Evolutionary conservation across 2,113 vertebrate species (phyloP), one percentile per base, ranked within the genome.

Genomic region (Chascanopsetta lugubris): DNA sequence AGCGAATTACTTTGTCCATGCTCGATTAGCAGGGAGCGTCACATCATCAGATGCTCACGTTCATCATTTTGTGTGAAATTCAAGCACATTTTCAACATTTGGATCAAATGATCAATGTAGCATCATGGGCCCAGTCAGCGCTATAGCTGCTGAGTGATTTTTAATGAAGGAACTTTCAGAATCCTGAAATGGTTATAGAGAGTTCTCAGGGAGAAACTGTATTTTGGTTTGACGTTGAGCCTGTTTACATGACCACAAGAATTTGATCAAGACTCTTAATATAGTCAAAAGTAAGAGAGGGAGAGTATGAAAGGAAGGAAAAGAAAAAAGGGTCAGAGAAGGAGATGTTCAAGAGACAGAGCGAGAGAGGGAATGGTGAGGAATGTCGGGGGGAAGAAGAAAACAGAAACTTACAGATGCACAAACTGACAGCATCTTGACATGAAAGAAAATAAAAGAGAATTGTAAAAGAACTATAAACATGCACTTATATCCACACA

Each of bases 401-500:
- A 82, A 87, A 89, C 62, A 70, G 66, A 79, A 65, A 82, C 84
- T 85, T 81, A 66, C 57, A 85, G 77, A 86, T 80, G 77, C 80
- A 83, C 49, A 85, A 90, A 82, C 81, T 85, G 87, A 88, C 83
- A 86, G 81, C 47, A 61, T 65, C 78, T 66, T 83, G 77, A 87
- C 81, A 89, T 88, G 79, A 88, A 90, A 89, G 61, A 56, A 53
- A 85, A 89, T 85, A 84, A 86, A 89, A 88, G 87, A 63, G 84
- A 87, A 90, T 89, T 79, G 83, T 87, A 81, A 88, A 86, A 47
- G 81, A 83, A 85, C 77, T 72, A 61, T 85, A 89, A 89, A 79
- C 84, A 83, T 75, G 75, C 80, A 80, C 84, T 89, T 90, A 80
- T 80, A 79, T 80, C 67, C 48, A 59, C 61, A 69, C 82, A 80